Conservation (phyloP, 2,888 invertebrate species). For the Agriotes lineatus region DNA sequence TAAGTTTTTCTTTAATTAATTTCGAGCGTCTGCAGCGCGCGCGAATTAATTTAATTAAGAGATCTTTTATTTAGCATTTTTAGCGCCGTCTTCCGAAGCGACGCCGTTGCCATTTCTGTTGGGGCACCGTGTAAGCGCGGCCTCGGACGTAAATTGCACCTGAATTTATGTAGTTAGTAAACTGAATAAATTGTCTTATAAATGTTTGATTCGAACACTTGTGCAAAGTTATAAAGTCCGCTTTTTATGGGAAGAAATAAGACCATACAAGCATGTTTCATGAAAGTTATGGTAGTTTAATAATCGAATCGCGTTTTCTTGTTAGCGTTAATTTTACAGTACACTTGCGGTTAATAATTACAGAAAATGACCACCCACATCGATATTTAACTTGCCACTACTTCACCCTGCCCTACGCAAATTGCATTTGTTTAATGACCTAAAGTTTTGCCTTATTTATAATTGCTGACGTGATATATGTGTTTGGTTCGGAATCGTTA, state of each 20-base stretch:
- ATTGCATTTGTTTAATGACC: conserved; percentile 47
- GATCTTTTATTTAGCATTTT: conserved; percentile 41
- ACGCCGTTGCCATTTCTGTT: too few relatives aligned
- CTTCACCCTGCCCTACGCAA: conserved; percentile 39
- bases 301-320: conserved; percentile 57
- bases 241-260: conserved; percentile 56
- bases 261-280: conserved; percentile 55
- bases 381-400: conserved; percentile 47
- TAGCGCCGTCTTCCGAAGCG: conserved; percentile 12
- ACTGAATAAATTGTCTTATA: conserved; percentile 52
- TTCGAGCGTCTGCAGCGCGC: conserved; percentile 56
- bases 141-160: conserved; percentile 35
- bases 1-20: conserved; percentile 64
- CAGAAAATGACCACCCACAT: conserved; percentile 57
- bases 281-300: conserved; percentile 58
- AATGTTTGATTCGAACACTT: conserved; percentile 57
- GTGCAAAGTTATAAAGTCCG: conserved; percentile 57
- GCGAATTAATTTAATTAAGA: conserved; percentile 64
- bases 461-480: conserved; percentile 38
- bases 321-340: conserved; percentile 57
- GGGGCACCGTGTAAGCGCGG: conserved; percentile 1
- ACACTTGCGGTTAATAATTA: conserved; percentile 56
- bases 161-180: conserved; percentile 51
- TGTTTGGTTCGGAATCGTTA: conserved; percentile 26
- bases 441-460: conserved; percentile 44